Percentiles rank a stretch among this genome's conserved stretches.
Evolutionary conservation across 2,888 invertebrate genomes (phyloP).

Genomic region (Pemphredon lugubris): DNA sequence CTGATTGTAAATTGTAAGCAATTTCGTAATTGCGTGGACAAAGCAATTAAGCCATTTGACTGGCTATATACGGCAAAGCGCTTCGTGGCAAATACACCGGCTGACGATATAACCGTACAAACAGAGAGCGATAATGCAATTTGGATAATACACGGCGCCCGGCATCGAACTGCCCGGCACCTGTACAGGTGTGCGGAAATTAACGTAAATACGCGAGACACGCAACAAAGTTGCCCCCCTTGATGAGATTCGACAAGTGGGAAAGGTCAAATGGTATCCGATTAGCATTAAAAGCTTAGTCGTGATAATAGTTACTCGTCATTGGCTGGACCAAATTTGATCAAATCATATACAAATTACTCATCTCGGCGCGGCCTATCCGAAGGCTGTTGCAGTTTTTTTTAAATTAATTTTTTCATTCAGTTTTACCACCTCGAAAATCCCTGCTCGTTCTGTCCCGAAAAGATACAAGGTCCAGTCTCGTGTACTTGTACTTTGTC

Average conservation of each 20-base stretch:
- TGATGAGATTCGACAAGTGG: constrained; percentile 54
- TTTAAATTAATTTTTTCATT: too few species aligned
- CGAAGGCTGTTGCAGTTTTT: too few species aligned
- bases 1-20: constrained; percentile 79
- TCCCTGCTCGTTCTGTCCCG: too few species aligned
- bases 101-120: constrained; percentile 71
- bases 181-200: constrained; percentile 46
- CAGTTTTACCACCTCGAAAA: too few species aligned
- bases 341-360: too few species aligned
- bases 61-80: constrained; percentile 68
- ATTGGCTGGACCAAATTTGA: too few species aligned
- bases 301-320: too few species aligned
- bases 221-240: constrained; percentile 36
- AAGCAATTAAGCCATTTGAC: constrained; percentile 78
- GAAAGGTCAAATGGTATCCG: constrained; percentile 47
- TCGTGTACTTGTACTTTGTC: too few species aligned
- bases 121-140: constrained; percentile 74
- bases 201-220: constrained; percentile 29
- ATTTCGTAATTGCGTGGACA: constrained; percentile 78
- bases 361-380: too few species aligned
- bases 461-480: too few species aligned
- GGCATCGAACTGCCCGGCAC: constrained; percentile 34
- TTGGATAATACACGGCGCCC: constrained; percentile 71
- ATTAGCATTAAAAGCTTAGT: too few species aligned
- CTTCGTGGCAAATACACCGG: constrained; percentile 68